phyloP scores from a whole-genome alignment of 1,140 invertebrate species.

The Parasteatoda tepidariorum region DNA sequence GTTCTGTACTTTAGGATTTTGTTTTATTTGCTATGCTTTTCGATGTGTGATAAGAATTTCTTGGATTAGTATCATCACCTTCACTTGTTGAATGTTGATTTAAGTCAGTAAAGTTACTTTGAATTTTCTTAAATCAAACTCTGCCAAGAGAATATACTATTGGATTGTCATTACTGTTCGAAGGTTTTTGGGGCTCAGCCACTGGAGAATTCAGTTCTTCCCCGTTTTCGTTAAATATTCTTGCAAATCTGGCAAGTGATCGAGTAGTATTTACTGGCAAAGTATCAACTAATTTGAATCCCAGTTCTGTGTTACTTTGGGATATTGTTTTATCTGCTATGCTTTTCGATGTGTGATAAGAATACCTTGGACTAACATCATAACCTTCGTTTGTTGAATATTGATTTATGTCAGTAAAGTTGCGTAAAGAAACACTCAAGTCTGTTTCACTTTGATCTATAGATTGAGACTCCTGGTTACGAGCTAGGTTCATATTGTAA shows the following conservation, averaged over 20 bases:
- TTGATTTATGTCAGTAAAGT: neutral
- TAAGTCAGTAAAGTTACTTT: neutral
- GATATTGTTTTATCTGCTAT: neutral
- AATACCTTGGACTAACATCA: neutral
- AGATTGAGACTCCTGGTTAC: constrained; percentile 1
- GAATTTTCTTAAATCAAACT: too few species aligned
- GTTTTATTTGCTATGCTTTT: constrained; percentile 7
- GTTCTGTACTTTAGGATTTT: neutral
- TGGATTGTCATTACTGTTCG: neutral
- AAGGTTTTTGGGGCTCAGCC: neutral
- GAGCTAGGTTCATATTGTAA: constrained; percentile 34
- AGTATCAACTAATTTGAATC: constrained; percentile 32
- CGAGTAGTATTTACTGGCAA: constrained; percentile 15
- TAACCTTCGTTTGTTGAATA: neutral
- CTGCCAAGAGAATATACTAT: constrained; percentile 24
- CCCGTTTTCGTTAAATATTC: neutral
- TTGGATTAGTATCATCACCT: neutral
- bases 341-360: constrained; percentile 34
- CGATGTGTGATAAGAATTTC: constrained; percentile 27
- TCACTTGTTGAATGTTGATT: neutral
- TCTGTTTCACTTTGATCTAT: neutral
- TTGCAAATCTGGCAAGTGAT: constrained; percentile 13
- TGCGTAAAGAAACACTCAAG: neutral
- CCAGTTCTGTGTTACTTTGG: constrained; percentile 6
- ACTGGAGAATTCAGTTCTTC: neutral